Base-by-base conservation (phyloP, 2,888 invertebrate species). In the Syrphus vitripennis region DNA sequence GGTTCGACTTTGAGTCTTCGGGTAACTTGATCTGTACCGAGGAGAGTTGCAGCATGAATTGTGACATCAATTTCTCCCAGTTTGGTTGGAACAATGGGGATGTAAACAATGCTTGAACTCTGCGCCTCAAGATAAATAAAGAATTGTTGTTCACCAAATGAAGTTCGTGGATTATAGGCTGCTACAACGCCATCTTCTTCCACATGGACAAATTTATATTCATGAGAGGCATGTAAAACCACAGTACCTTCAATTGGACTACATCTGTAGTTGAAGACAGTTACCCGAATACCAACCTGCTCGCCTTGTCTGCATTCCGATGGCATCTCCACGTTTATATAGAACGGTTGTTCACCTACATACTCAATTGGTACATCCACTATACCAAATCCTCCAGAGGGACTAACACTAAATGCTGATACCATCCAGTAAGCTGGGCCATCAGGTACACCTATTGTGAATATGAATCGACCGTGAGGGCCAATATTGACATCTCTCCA, bases 401-500 rank as follows among this genome's bases (percentile, higher is more conserved):
- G 95, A 89, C 97, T 97, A 94, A 98, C 95, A 88, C 97, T 96
- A 91, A 98, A 96, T 0, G 96, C 97, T 2, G 96, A 96, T 2
- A 98, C 94, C 93, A 97, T 97, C 98, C 98, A 98, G 88, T 96
- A 95, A 0, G 95, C 97, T 0, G 97, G 97, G 71, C 94, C 91
- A 42, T 95, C 93, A 0, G 97, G 97, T 34, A 97, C 97, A 34
- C 95, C 95, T 26, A 96, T 93, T 48, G 95, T 96, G 92, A 97
- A 97, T 76, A 97, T 96, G 90, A 94, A 96, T 19, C 97, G 95
- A 0, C 97, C 97, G 91, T 97, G 97, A 34, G 97, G 97, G 0
- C 96, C 97, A 90, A 97, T 97, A 92, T 97, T 97, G 72, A 97
- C 95, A 92, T 98, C 97, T 79, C 95, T 95, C 98, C 98, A 98